phyloP scores from a whole-genome alignment of 2,113 vertebrate genomes.

The Brachypodius melanocephalos region DNA sequence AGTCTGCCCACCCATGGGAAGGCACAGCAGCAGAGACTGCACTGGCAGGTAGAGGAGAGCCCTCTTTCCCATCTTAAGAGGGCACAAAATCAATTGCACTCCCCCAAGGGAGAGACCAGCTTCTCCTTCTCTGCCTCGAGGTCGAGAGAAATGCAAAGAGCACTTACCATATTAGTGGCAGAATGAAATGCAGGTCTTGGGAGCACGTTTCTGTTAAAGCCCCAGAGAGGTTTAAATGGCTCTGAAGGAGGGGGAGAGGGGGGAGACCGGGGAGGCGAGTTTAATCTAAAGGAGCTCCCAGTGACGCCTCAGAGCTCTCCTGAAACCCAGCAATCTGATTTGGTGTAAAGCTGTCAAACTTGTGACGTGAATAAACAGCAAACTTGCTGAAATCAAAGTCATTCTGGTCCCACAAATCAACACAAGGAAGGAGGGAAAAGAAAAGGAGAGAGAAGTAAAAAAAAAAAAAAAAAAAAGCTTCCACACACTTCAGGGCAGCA shows the following conservation, averaged over 20 bases:
- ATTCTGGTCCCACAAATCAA: conserved; percentile 18
- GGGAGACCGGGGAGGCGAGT: conserved; percentile 72
- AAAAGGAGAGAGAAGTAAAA: background rate
- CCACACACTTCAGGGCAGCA: background rate
- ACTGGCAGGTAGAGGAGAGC: conserved; percentile 12
- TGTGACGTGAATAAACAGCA: conserved; percentile 72
- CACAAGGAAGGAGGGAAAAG: conserved; percentile 52
- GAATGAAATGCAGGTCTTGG: conserved; percentile 58
- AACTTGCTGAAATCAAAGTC: conserved; percentile 58
- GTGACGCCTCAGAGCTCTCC: conserved; percentile 65
- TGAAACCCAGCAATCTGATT: conserved; percentile 74
- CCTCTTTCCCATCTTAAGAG: background rate
- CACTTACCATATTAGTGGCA: conserved; percentile 81
- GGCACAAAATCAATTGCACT: background rate
- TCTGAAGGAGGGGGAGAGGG: conserved; percentile 64
- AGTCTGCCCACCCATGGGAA: background rate
- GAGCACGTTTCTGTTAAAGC: conserved; percentile 68
- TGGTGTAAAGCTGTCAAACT: conserved; percentile 76
- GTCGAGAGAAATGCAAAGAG: conserved; percentile 30
- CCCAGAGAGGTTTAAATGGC: conserved; percentile 73
- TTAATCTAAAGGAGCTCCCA: conserved; percentile 72
- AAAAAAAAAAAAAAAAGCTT: conserved; percentile 30
- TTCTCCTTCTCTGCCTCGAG: background rate
- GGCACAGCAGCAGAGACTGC: background rate
- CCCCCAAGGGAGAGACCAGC: background rate